Base-by-base conservation (phyloP, 2,113 vertebrate genomes). In the Columba janthina region DNA sequence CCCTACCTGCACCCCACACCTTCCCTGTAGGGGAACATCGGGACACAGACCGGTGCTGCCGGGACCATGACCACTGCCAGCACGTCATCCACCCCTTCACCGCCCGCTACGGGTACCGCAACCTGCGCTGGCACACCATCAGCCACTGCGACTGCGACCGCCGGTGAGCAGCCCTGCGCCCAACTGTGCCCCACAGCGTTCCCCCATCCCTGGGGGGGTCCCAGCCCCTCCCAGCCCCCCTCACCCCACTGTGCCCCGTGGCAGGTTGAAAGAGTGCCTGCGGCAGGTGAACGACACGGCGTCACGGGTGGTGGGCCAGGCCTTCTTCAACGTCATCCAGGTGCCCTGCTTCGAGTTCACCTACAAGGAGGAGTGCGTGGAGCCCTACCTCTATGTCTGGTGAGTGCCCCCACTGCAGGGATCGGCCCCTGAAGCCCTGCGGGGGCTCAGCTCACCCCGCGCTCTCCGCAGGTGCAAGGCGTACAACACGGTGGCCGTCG, bases 101-200 rank as follows among this genome's bases (percentile, higher is more conserved):
- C 9, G 91, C 88, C 6, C 98, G 98, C 60, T 99, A 98, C 2
- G 98, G 98, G 18, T 97, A 99, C 98, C 98, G 98, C 66, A 99
- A 99, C 78, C 98, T 99, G 95, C 98, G 99, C 93, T 99, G 98
- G 98, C 98, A 99, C 94, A 98, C 99, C 62, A 95, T 99, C 96
- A 98, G 98, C 94, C 99, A 99, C 94, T 99, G 99, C 9, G 98
- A 99, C 97, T 99, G 99, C 4, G 99, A 99, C 84, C 97, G 76
- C 44, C 84, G 97, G 99, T 99, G 96, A 66, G 90, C 1, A 0
- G 3, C 48, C 44, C 24, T 1, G 1, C 4, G 2, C 29, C 57
- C 2, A 2, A 26, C 51, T 1, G 4, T 48, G 51, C 20, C 58
- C 32, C 4, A 1, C 40, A 14, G 29, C 54, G 15, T 12, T 60